A percentile compares a stretch with the other conserved stretches of the same genome.
phyloP scores from a whole-genome alignment of 2,113 vertebrate species.

The Neolamprologus sp. region DNA sequence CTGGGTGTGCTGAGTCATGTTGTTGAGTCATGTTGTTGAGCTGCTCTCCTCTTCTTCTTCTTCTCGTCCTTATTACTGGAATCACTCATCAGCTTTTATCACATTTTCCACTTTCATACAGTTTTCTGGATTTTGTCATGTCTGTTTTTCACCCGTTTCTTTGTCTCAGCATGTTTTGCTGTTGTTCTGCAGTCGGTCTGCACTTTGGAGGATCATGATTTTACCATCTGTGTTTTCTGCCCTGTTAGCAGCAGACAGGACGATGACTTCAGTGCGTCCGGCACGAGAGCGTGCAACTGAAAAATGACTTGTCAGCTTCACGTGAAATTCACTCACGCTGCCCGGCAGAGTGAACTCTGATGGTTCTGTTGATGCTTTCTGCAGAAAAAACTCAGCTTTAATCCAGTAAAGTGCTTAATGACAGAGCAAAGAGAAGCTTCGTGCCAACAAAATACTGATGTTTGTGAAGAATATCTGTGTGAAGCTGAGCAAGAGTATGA shows the following conservation, averaged over 20 bases:
- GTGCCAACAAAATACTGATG: not conserved
- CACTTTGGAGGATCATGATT: not conserved
- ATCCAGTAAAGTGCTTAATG: not conserved
- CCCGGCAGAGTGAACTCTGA: not conserved
- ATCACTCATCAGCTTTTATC: not conserved
- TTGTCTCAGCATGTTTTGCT: not conserved
- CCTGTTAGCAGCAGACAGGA: not conserved
- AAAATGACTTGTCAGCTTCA: not conserved
- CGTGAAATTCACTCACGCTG: not conserved
- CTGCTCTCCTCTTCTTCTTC: not conserved
- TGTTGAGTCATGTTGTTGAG: constrained; percentile 16
- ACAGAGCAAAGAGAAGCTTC: not conserved
- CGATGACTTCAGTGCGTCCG: not conserved
- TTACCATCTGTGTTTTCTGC: constrained; percentile 12
- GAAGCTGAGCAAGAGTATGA: not conserved
- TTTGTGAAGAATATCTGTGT: not conserved
- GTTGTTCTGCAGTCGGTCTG: not conserved
- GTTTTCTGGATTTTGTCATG: not conserved
- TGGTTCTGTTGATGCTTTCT: not conserved
- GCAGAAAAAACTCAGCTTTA: not conserved
- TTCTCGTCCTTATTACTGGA: not conserved
- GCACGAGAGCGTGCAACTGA: not conserved
- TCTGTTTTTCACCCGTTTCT: not conserved
- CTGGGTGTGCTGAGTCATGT: constrained; percentile 20
- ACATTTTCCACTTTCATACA: not conserved